These are phyloP conservation scores for Hanleya hanleyi DNA, from an alignment of 2,888 invertebrate species.

Conservation along the genomic window DNA sequence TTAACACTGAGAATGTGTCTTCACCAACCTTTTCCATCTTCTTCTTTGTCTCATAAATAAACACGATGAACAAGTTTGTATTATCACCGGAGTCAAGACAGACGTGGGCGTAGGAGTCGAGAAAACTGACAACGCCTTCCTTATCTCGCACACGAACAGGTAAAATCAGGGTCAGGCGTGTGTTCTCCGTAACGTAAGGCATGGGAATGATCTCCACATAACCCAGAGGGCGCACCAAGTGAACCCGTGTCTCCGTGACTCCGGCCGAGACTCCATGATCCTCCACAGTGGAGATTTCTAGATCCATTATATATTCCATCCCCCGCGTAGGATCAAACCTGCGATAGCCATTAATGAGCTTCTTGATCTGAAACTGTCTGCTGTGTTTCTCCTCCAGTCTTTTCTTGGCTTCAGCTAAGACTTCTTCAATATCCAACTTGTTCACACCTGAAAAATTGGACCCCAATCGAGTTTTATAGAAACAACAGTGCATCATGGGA, in stretches of 20 bases:
- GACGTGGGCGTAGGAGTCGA: constrained; percentile 82
- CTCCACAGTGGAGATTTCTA: constrained; percentile 57
- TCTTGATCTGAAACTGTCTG: constrained; percentile 73
- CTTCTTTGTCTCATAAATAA: constrained; percentile 74
- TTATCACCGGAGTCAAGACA: constrained; percentile 87
- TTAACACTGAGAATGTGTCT: constrained; percentile 79
- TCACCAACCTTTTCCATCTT: constrained; percentile 45
- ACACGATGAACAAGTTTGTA: constrained; percentile 83
- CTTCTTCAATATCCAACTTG: constrained; percentile 80
- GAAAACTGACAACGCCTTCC: constrained; percentile 79
- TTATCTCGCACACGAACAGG: constrained; percentile 77
- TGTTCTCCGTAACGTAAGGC: constrained; percentile 96
- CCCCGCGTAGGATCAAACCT: constrained; percentile 88
- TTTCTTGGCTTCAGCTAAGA: constrained; percentile 72
- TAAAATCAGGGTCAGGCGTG: constrained; percentile 85
- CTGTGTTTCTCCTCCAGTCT: constrained; percentile 57
- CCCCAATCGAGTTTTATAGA: too few relatives aligned
- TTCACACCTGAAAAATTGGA: constrained; percentile 74
- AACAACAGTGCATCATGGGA: too few relatives aligned
- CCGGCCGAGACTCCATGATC: constrained; percentile 31
- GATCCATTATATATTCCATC: constrained; percentile 87
- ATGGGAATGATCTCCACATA: constrained; percentile 91
- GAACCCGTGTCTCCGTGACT: constrained; percentile 77
- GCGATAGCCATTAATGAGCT: constrained; percentile 80
- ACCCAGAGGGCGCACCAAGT: constrained; percentile 88